These are phyloP conservation scores for Bradypus variegatus DNA, from an alignment of 2,797 vertebrate genomes.

Conservation along the genomic window DNA sequence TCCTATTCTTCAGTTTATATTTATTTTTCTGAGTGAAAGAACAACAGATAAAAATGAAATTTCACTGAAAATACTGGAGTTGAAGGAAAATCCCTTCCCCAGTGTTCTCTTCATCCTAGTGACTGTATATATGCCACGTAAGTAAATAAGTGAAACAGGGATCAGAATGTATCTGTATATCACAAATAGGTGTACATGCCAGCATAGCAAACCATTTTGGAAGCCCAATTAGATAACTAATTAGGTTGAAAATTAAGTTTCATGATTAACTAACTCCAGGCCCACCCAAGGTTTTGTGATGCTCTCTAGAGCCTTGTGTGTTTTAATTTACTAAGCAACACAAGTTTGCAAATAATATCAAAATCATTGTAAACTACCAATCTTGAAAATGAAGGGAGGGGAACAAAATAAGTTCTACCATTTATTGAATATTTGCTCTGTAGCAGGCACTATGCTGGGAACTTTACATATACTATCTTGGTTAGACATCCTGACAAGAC, in stretches of 20 bases:
- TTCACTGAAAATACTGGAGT: not conserved
- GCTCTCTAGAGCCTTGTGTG: not conserved
- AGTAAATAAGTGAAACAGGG: not conserved
- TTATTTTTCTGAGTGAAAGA: not conserved
- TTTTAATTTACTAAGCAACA: not conserved
- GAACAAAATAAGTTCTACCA: not conserved
- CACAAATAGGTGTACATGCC: not conserved
- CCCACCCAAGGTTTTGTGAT: not conserved
- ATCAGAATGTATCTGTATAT: not conserved
- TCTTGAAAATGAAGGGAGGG: not conserved
- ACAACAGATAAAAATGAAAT: not conserved
- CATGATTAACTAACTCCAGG: not conserved
- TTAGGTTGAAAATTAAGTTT: conserved; percentile 43
- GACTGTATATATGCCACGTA: not conserved
- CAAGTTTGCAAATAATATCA: conserved; percentile 11
- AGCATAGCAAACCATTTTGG: conserved; percentile 2
- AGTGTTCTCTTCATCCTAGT: not conserved
- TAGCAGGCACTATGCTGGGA: not conserved
- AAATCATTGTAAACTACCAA: not conserved
- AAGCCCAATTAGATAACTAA: conserved; percentile 28
- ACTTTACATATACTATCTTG: not conserved
- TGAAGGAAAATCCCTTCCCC: not conserved
- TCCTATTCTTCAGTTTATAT: not conserved
- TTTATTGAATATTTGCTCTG: not conserved
- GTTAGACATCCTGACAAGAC: not conserved